Evolutionary conservation across 2,113 vertebrate genomes (phyloP).

Genomic region (Edolisoma coerulescens): DNA sequence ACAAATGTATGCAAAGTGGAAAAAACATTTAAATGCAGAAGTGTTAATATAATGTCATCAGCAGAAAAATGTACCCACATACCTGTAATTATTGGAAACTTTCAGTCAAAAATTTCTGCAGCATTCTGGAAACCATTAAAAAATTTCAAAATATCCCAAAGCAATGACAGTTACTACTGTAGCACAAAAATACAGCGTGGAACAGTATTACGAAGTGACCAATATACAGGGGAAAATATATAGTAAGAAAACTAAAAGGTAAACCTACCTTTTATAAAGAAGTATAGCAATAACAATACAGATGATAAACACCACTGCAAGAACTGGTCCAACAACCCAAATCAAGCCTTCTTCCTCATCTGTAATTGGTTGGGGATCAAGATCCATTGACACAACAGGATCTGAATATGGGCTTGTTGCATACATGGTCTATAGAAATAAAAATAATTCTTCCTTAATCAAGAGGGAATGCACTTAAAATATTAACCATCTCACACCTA

Average conservation of each 20-base stretch:
- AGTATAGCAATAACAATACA: conserved; percentile 99
- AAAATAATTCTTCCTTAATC: conserved; percentile 9
- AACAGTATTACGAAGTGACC: neutral
- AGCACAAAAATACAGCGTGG: neutral
- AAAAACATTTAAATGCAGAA: neutral
- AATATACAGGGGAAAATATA: neutral
- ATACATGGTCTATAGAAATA: conserved; percentile 87
- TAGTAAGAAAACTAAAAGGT: neutral
- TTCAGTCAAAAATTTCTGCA: conserved; percentile 52
- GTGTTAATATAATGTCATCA: neutral
- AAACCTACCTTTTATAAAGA: conserved; percentile 95
- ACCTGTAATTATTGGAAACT: neutral
- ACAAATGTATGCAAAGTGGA: neutral
- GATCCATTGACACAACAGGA: conserved; percentile 91
- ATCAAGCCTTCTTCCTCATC: conserved; percentile 98
- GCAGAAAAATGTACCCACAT: neutral
- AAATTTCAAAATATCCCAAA: conserved; percentile 29
- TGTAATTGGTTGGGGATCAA: conserved; percentile 95
- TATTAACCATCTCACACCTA: neutral
- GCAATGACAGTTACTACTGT: conserved; percentile 18
- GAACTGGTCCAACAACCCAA: conserved; percentile 97
- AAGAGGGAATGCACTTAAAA: neutral
- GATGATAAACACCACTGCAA: conserved; percentile 99
- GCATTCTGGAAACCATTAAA: conserved; percentile 55
- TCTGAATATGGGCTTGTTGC: conserved; percentile 97